These are phyloP conservation scores for Mechanitis messenoides DNA, from an alignment of 2,888 invertebrate genomes.

Conservation along the genomic window DNA sequence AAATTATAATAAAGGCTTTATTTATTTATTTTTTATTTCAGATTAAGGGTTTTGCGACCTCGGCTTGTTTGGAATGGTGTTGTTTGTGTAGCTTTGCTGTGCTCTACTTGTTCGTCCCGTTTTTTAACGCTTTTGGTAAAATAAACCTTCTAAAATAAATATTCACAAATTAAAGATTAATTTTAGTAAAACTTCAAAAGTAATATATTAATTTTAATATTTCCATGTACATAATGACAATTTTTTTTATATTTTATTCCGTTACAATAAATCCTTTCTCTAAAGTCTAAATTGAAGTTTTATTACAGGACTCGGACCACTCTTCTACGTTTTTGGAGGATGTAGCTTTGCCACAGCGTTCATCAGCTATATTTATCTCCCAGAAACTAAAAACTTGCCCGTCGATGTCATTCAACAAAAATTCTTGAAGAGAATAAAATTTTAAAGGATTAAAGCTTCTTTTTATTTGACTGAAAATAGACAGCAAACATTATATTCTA, in stretches of 20 bases:
- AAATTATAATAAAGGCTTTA: not conserved
- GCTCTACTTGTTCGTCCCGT: constrained; percentile 34
- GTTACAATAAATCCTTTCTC: not conserved
- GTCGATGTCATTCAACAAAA: constrained; percentile 32
- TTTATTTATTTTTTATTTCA: constrained; percentile 24
- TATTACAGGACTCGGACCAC: constrained; percentile 29
- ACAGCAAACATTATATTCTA: too few species aligned
- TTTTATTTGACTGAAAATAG: too few species aligned
- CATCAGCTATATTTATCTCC: constrained; percentile 29
- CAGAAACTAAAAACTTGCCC: constrained; percentile 36
- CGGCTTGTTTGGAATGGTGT: constrained; percentile 32
- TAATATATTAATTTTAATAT: too few species aligned
- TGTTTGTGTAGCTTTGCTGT: constrained; percentile 32
- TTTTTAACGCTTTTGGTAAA: constrained; percentile 29
- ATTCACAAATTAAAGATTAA: not conserved
- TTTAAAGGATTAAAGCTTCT: constrained; percentile 4
- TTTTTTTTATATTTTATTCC: not conserved
- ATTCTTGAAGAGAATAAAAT: constrained; percentile 18
- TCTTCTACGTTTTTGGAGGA: constrained; percentile 35
- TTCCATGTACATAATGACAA: too few species aligned
- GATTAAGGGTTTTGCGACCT: constrained; percentile 33
- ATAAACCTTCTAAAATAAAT: not conserved
- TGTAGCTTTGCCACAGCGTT: constrained; percentile 28
- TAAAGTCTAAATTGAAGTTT: not conserved
- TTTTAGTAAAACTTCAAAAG: not conserved